Evolutionary conservation across 2,113 vertebrate genomes (phyloP).

Genomic region (Chunga burmeisteri): DNA sequence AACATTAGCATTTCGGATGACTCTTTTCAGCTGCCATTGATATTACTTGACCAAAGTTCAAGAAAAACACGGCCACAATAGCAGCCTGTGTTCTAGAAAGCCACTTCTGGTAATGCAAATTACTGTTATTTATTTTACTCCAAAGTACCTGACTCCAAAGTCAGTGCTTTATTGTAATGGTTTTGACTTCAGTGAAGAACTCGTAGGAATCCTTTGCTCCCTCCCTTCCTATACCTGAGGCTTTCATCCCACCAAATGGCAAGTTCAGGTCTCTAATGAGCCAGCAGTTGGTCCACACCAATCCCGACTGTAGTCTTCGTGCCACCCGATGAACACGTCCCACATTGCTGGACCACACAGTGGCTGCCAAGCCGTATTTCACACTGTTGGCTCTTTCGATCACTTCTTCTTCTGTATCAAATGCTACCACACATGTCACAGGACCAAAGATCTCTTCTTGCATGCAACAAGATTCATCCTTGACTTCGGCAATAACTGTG

Average conservation of each 20-base stretch:
- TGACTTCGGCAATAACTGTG: conserved; percentile 85
- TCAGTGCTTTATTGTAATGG: conserved; percentile 90
- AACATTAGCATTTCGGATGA: neutral
- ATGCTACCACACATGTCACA: conserved; percentile 87
- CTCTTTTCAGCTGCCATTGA: neutral
- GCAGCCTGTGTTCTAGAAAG: neutral
- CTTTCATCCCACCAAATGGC: conserved; percentile 96
- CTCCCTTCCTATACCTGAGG: conserved; percentile 92
- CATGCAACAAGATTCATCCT: conserved; percentile 87
- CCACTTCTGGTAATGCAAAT: neutral
- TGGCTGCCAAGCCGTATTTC: conserved; percentile 88
- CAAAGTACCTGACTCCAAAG: neutral
- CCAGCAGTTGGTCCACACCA: conserved; percentile 99
- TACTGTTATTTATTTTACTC: neutral
- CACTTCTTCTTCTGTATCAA: conserved; percentile 91
- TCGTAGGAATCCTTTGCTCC: conserved; percentile 92
- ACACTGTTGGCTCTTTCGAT: conserved; percentile 85
- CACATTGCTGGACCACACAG: conserved; percentile 87
- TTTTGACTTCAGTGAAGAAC: conserved; percentile 98
- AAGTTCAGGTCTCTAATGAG: conserved; percentile 93
- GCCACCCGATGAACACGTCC: conserved; percentile 87
- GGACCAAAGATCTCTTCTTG: conserved; percentile 99
- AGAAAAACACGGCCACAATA: neutral
- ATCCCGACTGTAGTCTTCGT: conserved; percentile 81
- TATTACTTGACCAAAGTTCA: neutral